Conservation (phyloP, 1,140 invertebrate genomes). For the Lasioglossum baleicum region DNA sequence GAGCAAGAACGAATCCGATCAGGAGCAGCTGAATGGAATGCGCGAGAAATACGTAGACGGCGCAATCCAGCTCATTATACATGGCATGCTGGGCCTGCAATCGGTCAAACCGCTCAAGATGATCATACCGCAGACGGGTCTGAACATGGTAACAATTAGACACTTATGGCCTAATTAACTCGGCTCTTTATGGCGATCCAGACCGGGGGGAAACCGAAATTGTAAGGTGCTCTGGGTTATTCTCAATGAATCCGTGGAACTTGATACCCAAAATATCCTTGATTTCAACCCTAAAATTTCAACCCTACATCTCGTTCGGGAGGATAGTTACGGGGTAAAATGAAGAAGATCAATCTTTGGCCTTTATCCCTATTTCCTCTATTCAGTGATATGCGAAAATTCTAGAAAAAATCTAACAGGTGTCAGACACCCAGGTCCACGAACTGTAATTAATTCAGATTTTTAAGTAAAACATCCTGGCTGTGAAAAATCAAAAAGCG, state of each 20-base stretch:
- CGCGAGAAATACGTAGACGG: constrained; percentile 88
- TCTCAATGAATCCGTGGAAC: not conserved
- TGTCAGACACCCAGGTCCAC: too few relatives aligned
- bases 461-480: too few relatives aligned
- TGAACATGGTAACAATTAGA: constrained; percentile 87
- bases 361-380: too few relatives aligned
- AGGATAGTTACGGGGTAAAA: too few relatives aligned
- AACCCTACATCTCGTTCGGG: too few relatives aligned
- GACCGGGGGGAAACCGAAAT: not conserved
- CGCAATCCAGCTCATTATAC: constrained; percentile 87
- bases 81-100: constrained; percentile 87
- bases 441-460: too few relatives aligned
- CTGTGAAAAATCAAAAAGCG: too few relatives aligned
- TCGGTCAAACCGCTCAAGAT: constrained; percentile 86
- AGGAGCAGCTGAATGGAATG: constrained; percentile 81
- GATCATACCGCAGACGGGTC: constrained; percentile 89
- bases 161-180: constrained; percentile 37
- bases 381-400: too few relatives aligned
- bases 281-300: too few relatives aligned
- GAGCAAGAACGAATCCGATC: constrained; percentile 79
- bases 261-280: not conserved
- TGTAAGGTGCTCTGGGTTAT: not conserved
- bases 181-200: not conserved
- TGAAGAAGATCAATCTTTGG: too few relatives aligned
- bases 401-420: too few relatives aligned